Conservation (phyloP, 2,888 invertebrate genomes). For the Taphrorychus bicolor region DNA sequence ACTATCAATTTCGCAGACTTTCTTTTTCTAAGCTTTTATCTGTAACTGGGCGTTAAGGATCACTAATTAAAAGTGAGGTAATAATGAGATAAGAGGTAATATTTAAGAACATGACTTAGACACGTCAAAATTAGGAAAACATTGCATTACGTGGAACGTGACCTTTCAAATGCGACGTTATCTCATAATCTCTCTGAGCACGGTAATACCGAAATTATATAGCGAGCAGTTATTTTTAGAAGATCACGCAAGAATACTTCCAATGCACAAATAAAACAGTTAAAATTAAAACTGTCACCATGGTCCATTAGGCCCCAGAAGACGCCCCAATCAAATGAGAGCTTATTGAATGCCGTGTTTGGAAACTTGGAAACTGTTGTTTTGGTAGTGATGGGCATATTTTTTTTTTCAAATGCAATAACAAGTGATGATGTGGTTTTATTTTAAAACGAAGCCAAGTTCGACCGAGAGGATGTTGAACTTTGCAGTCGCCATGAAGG, state of each 20-base stretch:
- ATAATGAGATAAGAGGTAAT: neutral
- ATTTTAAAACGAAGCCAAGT: no score
- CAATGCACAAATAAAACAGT: neutral
- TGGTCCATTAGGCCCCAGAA: neutral
- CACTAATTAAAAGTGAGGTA: neutral
- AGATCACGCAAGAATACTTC: neutral
- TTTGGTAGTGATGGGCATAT: no score
- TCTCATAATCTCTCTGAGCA: no score
- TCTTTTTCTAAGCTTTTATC: neutral
- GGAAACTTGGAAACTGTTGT: no score
- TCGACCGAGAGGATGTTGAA: conserved; percentile 33
- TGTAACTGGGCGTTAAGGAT: no score
- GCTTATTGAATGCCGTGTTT: no score
- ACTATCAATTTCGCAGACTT: neutral
- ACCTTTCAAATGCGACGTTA: neutral
- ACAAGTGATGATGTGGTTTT: no score
- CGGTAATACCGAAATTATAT: neutral
- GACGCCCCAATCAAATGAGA: no score
- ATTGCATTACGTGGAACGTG: neutral
- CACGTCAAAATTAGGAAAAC: neutral
- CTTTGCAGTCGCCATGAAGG: conserved; percentile 30
- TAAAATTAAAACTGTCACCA: neutral
- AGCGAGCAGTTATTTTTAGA: neutral
- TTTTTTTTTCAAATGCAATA: no score
- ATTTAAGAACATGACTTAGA: neutral